phyloP scores from a whole-genome alignment of 2,797 vertebrate species.

The Kryptolebias ocellatus region DNA sequence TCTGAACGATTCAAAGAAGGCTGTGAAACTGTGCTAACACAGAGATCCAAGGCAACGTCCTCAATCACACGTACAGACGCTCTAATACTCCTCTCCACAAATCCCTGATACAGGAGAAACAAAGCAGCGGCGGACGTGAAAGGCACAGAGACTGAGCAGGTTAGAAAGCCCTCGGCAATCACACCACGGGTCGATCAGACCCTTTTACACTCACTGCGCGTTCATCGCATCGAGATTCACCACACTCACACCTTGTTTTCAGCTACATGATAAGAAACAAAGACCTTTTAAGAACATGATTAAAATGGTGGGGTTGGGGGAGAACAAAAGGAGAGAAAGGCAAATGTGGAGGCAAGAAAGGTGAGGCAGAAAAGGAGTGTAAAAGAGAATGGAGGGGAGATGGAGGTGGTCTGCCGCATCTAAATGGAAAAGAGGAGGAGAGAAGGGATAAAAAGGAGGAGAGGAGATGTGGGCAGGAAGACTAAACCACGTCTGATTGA shows the following conservation, averaged over 20 bases:
- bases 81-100: conserved; percentile 42
- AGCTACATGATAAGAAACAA: conserved; percentile 25
- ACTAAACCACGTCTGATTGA: conserved; percentile 58
- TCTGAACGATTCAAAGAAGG: conserved; percentile 62
- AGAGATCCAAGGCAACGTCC: conserved; percentile 39
- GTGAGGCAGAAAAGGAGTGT: conserved; percentile 34
- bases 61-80: conserved; percentile 41
- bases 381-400: conserved; percentile 13
- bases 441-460: conserved; percentile 17
- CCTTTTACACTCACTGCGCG: conserved; percentile 26
- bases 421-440: conserved; percentile 50
- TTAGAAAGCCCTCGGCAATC: conserved; percentile 60
- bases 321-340: conserved; percentile 27
- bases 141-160: conserved; percentile 64
- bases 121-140: conserved; percentile 56
- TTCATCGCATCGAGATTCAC: conserved; percentile 22
- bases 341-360: conserved; percentile 27
- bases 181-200: conserved; percentile 46
- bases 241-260: conserved; percentile 34
- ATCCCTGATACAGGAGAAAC: conserved; percentile 49
- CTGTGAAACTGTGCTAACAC: conserved; percentile 39
- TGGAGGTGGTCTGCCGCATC: conserved; percentile 34
- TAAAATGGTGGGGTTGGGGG: conserved; percentile 47
- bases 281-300: conserved; percentile 51
- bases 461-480: conserved; percentile 29